phyloP scores from a whole-genome alignment of 2,113 vertebrate species.

The Campylorhamphus procurvoides region DNA sequence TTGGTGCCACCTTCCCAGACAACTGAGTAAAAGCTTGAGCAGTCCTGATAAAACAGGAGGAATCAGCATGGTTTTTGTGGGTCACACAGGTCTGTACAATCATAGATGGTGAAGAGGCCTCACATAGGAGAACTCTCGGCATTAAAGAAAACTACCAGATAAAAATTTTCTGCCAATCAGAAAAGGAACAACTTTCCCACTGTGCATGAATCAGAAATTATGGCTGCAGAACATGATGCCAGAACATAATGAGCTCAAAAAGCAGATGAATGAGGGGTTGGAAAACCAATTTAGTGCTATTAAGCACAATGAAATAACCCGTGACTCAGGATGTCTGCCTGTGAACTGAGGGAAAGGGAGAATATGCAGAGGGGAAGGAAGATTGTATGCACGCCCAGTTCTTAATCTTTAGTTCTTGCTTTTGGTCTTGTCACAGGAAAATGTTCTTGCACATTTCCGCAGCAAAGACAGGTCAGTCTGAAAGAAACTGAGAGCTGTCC shows the following conservation, averaged over 20 bases:
- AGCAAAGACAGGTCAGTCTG: not conserved
- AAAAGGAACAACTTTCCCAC: not conserved
- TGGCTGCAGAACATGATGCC: not conserved
- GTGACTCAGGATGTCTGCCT: not conserved
- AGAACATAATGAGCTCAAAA: constrained; percentile 21
- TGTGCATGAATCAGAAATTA: not conserved
- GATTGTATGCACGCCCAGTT: not conserved
- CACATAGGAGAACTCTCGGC: accelerated
- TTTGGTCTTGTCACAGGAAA: constrained; percentile 9
- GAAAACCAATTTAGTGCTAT: not conserved
- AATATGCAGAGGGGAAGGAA: not conserved
- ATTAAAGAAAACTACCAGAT: not conserved
- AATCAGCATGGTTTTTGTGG: not conserved
- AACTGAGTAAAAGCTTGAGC: not conserved
- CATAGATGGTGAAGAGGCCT: not conserved
- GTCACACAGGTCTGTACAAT: not conserved
- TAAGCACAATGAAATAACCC: not conserved
- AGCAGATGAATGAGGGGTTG: constrained; percentile 1
- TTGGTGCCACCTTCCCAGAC: not conserved
- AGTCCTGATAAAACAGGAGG: not conserved
- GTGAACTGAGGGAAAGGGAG: not conserved
- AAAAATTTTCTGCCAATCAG: not conserved
- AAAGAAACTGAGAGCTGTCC: not conserved
- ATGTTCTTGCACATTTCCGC: not conserved
- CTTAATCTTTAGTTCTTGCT: not conserved